phyloP scores from a whole-genome alignment of 2,888 invertebrate species.

The Dryobotodes eremita region DNA sequence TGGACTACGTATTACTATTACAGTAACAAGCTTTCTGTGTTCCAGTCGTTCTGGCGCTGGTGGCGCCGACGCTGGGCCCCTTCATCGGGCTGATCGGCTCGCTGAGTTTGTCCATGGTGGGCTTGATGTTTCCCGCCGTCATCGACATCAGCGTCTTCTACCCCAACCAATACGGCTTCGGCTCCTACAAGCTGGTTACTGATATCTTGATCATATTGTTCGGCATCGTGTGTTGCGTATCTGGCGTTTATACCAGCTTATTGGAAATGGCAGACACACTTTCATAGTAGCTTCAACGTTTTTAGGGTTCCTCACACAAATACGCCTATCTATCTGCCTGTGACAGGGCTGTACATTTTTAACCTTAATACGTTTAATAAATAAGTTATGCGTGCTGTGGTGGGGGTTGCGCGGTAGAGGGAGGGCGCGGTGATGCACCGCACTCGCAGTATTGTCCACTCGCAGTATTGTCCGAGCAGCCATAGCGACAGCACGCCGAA shows the following conservation, averaged over 20 bases:
- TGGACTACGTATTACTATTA: no score
- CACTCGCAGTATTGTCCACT: no score
- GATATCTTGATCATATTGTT: conserved; percentile 72
- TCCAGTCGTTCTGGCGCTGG: conserved; percentile 86
- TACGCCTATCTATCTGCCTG: background rate
- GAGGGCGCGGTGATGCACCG: no score
- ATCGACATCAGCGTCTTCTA: conserved; percentile 84
- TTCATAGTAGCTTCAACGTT: background rate
- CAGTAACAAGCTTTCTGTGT: background rate
- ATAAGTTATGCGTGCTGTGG: no score
- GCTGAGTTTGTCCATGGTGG: conserved; percentile 95
- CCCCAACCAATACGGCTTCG: conserved; percentile 72
- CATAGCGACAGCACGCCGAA: no score
- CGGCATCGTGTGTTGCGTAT: conserved; percentile 70
- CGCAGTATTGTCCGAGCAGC: no score
- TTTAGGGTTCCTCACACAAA: background rate
- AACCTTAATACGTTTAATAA: background rate
- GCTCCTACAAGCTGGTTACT: conserved; percentile 70
- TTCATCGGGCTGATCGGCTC: conserved; percentile 96
- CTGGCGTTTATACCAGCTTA: conserved; percentile 78
- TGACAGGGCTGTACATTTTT: background rate
- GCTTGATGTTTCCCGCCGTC: conserved; percentile 95
- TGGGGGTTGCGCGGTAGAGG: no score
- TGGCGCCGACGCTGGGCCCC: conserved; percentile 94
- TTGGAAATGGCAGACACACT: conserved; percentile 69